Conservation (phyloP, 1,140 invertebrate species). For the Trachelipus rathkii region DNA sequence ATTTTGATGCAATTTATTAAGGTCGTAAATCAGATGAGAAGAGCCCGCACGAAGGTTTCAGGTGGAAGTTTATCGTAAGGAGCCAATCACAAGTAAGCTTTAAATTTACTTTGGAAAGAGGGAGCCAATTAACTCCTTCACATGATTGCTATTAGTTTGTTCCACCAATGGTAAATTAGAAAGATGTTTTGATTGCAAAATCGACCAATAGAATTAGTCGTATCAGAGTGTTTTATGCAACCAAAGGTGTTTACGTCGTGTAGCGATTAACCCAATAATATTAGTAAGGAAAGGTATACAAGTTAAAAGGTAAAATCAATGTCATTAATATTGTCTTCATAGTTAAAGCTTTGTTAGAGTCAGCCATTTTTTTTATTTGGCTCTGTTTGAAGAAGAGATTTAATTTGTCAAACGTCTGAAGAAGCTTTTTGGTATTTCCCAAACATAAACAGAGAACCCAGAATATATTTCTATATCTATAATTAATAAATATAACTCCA, state of each 20-base stretch:
- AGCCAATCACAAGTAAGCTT: background rate
- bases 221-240: background rate
- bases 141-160: background rate
- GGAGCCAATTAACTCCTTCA: constrained; percentile 1
- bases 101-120: background rate
- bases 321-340: background rate
- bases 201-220: background rate
- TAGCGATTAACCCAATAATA: constrained; percentile 1
- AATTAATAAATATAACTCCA: too few species aligned
- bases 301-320: background rate
- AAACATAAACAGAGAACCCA: too few species aligned
- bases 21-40: constrained; percentile 3
- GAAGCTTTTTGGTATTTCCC: too few species aligned
- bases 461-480: too few species aligned
- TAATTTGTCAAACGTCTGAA: too few species aligned
- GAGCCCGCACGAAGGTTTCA: constrained; percentile 4
- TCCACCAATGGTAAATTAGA: constrained; percentile 8
- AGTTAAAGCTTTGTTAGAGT: background rate
- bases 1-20: constrained; percentile 12
- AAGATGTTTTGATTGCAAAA: constrained; percentile 4
- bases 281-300: background rate
- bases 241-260: background rate
- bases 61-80: background rate
- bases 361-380: constrained; percentile 2
- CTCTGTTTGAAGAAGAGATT: background rate